phyloP scores from a whole-genome alignment of 2,888 invertebrate species.

The Pammene fasciana region DNA sequence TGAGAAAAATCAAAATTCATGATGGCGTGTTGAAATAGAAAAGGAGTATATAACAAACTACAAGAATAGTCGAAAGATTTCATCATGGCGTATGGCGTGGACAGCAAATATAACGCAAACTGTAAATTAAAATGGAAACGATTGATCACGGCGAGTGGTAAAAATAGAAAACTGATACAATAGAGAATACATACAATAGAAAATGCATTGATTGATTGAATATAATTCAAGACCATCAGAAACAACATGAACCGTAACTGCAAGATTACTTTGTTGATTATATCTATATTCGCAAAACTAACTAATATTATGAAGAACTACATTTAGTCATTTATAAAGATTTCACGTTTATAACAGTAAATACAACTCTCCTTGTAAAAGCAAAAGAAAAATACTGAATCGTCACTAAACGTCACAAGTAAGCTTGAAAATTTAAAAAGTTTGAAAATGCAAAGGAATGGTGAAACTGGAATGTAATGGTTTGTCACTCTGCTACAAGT shows the following conservation, averaged over 20 bases:
- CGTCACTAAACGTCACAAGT: not conserved
- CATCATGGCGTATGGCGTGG: no score
- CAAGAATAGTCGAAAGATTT: no score
- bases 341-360: not conserved
- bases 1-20: no score
- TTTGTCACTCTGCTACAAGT: not conserved
- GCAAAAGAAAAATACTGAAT: not conserved
- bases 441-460: not conserved
- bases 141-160: no score
- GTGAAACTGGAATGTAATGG: not conserved
- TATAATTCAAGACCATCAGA: not conserved
- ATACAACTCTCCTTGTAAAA: not conserved
- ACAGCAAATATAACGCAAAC: not conserved
- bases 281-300: no score
- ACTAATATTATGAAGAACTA: not conserved
- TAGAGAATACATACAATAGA: not conserved
- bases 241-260: not conserved
- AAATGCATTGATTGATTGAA: no score
- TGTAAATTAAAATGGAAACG: not conserved
- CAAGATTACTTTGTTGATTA: no score
- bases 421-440: not conserved
- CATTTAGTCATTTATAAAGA: slow-evolving; percentile 2
- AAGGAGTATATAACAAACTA: no score
- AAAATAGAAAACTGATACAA: not conserved
- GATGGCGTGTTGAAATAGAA: no score